Evolutionary conservation across 2,888 invertebrate species (phyloP).

Genomic region (Apamea epomidion): DNA sequence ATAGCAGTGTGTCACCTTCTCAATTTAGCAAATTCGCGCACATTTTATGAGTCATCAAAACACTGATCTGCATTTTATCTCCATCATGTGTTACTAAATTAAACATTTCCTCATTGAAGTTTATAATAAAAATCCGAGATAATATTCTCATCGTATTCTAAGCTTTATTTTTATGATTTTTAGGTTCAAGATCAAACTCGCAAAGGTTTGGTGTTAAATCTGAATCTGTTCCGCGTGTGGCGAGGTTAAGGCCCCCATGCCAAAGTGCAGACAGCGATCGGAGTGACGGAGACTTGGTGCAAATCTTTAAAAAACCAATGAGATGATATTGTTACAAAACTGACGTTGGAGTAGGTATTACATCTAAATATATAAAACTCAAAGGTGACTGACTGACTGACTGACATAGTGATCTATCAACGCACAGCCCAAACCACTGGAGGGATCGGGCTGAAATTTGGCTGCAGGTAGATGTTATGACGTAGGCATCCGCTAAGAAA

Average conservation of each 20-base stretch:
- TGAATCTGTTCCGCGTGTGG: not conserved
- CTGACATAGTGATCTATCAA: too few relatives aligned
- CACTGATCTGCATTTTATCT: constrained; percentile 3
- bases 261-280: not conserved
- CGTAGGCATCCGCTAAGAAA: too few relatives aligned
- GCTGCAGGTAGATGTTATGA: too few relatives aligned
- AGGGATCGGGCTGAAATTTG: too few relatives aligned
- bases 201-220: not conserved
- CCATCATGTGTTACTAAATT: constrained; percentile 33
- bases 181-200: constrained; percentile 13
- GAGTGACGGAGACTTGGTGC: not conserved
- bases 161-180: not conserved
- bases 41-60: constrained; percentile 23
- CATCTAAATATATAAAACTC: too few relatives aligned
- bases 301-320: not conserved
- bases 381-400: too few relatives aligned
- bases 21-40: not conserved
- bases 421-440: too few relatives aligned
- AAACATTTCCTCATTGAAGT: constrained; percentile 32
- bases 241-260: not conserved
- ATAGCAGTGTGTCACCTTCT: not conserved
- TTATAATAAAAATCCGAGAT: not conserved
- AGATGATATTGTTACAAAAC: not conserved
- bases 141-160: not conserved
- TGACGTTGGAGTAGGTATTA: too few relatives aligned